Evolutionary conservation across 2,113 vertebrate species (phyloP), one percentile per base, ranked within the genome.

Genomic region (Cathartes aura): DNA sequence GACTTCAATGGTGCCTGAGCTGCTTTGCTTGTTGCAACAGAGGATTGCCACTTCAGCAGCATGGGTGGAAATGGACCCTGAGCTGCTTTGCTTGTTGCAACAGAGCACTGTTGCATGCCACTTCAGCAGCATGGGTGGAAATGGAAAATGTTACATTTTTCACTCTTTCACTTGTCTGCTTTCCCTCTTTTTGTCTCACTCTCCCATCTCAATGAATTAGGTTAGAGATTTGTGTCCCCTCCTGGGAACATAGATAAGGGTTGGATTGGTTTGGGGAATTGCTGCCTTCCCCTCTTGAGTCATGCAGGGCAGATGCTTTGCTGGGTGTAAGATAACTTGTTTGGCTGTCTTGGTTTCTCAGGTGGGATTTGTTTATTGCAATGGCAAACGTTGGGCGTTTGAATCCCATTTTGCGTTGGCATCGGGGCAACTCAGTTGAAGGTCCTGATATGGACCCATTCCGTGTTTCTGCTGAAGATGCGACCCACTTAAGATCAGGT

Each of bases 401-500:
- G 52, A 67, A 40, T 27, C 53, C 53, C 53, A 9, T n/a, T 81
- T 58, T 21, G 3, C 19, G 38, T 16, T 76, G 84, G 55, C 60
- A 32, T 3, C 0, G 2, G 29, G 71, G 40, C 80, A 82, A 42
- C 32, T 40, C 71, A 64, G 60, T 24, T 27, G 87, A 45, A 91
- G 81, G 88, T 83, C 22, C 56, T 34, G 66, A 20, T 50, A 4
- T 3, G 32, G 80, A 36, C 19, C 64, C 55, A 3, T 20, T 58
- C 63, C 26, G 6, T 1, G 1, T 24, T 48, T 10, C 70, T 4
- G 15, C 82, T 68, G 82, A 36, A 58, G 34, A 45, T 48, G 19
- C 18, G 14, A 90, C 94, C 94, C 68, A 64, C 36, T 94, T 92
- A 48, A 8, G 76, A 29, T 87, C 89, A 81, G 82, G 63, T 87